Evolutionary conservation across 1,140 invertebrate species (phyloP).

Genomic region (Panagrolaimus sp.): DNA sequence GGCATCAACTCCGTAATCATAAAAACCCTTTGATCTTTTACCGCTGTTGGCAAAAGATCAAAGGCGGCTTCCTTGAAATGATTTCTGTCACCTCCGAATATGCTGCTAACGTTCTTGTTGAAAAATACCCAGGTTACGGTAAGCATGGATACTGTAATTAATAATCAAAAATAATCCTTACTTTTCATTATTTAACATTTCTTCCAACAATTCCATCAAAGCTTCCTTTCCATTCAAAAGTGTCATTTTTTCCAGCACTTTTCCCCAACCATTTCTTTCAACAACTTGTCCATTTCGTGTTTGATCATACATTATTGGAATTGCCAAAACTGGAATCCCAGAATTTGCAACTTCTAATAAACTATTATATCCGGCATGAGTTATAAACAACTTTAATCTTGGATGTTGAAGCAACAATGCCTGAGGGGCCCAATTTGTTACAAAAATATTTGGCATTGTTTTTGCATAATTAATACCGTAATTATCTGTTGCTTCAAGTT

Average conservation of each 20-base stretch:
- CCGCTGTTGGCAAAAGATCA: too few species aligned
- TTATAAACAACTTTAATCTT: constrained; percentile 21
- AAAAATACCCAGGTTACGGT: constrained; percentile 18
- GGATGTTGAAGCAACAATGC: constrained; percentile 18
- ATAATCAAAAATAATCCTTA: neutral
- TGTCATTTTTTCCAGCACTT: constrained; percentile 15
- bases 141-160: too few species aligned
- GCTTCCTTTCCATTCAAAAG: neutral
- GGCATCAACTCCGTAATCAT: too few species aligned
- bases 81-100: too few species aligned
- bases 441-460: constrained; percentile 18
- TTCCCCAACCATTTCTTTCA: constrained; percentile 32
- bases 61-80: too few species aligned
- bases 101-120: too few species aligned
- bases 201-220: neutral
- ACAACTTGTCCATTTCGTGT: constrained; percentile 20
- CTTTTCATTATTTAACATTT: constrained; percentile 10
- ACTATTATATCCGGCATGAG: constrained; percentile 27
- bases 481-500: constrained; percentile 22
- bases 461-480: neutral
- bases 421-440: constrained; percentile 30
- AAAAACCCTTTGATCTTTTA: too few species aligned
- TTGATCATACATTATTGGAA: constrained; percentile 31
- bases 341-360: constrained; percentile 7
- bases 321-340: constrained; percentile 7